Base-by-base conservation (phyloP, 2,113 vertebrate genomes). In the Lophochroa leadbeateri region DNA sequence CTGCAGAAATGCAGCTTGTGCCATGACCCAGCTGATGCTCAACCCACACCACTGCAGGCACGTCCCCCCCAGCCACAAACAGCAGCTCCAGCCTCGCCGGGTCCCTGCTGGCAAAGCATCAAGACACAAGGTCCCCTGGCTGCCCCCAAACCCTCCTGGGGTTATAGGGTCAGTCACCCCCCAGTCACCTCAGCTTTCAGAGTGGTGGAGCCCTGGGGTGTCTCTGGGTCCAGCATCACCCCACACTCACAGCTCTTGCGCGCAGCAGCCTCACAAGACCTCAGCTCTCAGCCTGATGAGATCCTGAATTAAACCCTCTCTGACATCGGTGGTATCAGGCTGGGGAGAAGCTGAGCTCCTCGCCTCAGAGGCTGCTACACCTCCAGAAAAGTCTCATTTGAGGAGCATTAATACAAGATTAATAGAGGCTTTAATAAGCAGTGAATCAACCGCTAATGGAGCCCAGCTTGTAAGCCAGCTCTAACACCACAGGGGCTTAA, bases 371-470 rank as follows among this genome's bases (percentile, higher is more conserved):
- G 41, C 80, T 86, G 71, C 83, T 43, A 16, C 76, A 58, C 58
- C 76, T 81, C 80, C 53, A 13, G 55, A 20, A 74, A 92, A 80
- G 88, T 58, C 72, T 43, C 33, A 2, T 78, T 41, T 68, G 86
- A 55, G 67, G 55, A 88, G 79, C 67, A 49, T 80, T 88, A 94
- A 83, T 35, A 31, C 8, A 33, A 79, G 85, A 93, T 96, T 84
- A 94, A 91, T 75, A 17, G 72, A 50, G 72, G 47, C 60, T 95
- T 89, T 88, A 94, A 94, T 75, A 75, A 96, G 83, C 44, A 88
- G 72, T 13, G 64, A 94, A 77, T 58, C 13, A 35, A 37, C 49
- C 0, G 2, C 61, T 78, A 74, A 88, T 21, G 83, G 75, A 93
- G 80, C 82, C 91, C 41, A 11, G 55, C 53, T 80, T 35, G 33